phyloP scores from a whole-genome alignment of 2,797 vertebrate genomes.

The Etheostoma perlongum region DNA sequence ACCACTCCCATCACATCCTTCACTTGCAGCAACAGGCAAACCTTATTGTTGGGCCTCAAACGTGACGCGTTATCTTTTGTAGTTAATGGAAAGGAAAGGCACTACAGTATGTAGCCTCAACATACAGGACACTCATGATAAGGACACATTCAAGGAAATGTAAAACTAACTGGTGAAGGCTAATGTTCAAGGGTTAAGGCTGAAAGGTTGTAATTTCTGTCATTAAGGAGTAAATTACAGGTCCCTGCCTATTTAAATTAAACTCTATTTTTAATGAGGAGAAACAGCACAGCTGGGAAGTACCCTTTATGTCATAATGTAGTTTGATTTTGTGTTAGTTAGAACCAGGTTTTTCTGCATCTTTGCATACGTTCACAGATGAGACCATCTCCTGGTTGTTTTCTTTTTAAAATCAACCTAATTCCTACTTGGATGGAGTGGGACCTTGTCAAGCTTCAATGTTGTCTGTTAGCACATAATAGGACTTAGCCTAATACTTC shows the following conservation, averaged over 20 bases:
- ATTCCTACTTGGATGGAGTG: background rate
- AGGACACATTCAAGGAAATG: slow-evolving; percentile 30
- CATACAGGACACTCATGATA: slow-evolving; percentile 36
- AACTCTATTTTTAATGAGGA: background rate
- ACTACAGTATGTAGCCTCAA: slow-evolving; percentile 25
- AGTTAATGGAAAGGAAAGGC: slow-evolving; percentile 47
- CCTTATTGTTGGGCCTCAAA: slow-evolving; percentile 39
- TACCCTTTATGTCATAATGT: background rate
- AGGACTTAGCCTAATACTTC: slow-evolving; percentile 3
- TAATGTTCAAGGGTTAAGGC: slow-evolving; percentile 41
- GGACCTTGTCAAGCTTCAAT: background rate
- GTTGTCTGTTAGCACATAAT: background rate
- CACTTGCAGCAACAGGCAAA: slow-evolving; percentile 45
- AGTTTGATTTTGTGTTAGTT: slow-evolving; percentile 29
- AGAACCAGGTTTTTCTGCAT: slow-evolving; percentile 28
- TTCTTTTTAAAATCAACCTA: background rate
- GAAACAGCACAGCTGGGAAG: slow-evolving; percentile 5
- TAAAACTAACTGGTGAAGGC: background rate
- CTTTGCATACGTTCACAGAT: slow-evolving; percentile 25
- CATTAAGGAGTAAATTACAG: slow-evolving; percentile 15
- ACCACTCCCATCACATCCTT: slow-evolving; percentile 66
- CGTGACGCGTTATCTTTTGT: slow-evolving; percentile 48
- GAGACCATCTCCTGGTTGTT: background rate
- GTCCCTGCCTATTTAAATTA: slow-evolving; percentile 5
- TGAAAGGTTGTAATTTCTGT: background rate